Evolutionary conservation across 2,113 vertebrate species (phyloP).

Genomic region (Chroicocephalus ridibundus): DNA sequence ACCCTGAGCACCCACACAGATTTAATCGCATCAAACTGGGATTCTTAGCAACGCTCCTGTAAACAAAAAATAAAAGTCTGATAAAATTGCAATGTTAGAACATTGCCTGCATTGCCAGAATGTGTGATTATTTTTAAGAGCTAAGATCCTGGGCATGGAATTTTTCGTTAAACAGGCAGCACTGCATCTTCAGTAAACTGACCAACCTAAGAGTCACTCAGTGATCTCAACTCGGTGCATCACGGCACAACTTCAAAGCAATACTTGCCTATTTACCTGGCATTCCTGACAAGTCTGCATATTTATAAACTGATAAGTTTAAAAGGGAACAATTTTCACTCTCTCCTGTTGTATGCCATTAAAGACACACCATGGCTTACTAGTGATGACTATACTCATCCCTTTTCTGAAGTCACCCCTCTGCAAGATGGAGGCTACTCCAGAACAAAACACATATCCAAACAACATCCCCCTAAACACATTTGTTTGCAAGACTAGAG

Average conservation of each 20-base stretch:
- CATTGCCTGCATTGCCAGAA: neutral
- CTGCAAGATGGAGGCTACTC: neutral
- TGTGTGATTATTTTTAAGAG: neutral
- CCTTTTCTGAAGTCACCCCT: neutral
- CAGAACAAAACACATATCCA: neutral
- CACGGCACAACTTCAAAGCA: neutral
- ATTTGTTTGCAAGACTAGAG: neutral
- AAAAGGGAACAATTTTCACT: neutral
- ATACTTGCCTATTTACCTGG: neutral
- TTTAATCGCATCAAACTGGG: conserved; percentile 81
- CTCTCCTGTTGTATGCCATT: neutral
- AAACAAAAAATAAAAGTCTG: neutral
- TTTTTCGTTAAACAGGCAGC: neutral
- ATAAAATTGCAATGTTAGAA: neutral
- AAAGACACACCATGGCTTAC: neutral
- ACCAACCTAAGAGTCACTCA: neutral
- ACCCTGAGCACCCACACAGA: conserved; percentile 85
- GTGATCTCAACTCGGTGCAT: neutral
- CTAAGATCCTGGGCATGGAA: neutral
- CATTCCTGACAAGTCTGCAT: neutral
- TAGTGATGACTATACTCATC: neutral
- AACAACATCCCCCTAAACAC: neutral
- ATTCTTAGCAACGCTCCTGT: conserved; percentile 84
- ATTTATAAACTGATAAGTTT: neutral
- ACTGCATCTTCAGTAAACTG: neutral